Percentiles rank a stretch among this genome's conserved stretches.
These are phyloP conservation scores for Myiotriccus ornatus DNA, from an alignment of 2,797 vertebrate genomes.

Conservation along the genomic window DNA sequence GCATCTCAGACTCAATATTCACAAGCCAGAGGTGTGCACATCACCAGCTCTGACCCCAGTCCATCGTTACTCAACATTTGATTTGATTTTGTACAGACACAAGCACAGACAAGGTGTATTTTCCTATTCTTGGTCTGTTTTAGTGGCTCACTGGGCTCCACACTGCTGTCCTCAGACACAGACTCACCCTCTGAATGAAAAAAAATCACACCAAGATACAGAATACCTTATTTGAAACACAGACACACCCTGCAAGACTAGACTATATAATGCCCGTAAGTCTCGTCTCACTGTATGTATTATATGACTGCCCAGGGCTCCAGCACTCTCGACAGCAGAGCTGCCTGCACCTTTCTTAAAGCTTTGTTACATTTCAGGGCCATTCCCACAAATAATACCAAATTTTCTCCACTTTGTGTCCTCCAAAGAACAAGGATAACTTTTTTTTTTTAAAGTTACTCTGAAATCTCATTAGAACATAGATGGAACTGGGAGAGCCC, in stretches of 20 bases:
- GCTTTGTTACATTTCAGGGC: neutral
- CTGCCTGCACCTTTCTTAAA: neutral
- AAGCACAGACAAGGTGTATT: accelerated
- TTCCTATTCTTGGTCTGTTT: neutral
- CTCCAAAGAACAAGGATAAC: neutral
- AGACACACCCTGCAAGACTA: neutral
- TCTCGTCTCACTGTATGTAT: accelerated
- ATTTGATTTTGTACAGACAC: neutral
- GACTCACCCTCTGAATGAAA: neutral
- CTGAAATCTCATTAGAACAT: neutral
- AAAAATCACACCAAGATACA: neutral
- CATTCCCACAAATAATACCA: neutral
- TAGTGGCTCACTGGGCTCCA: neutral
- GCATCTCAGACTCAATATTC: neutral
- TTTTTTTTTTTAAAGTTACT: neutral
- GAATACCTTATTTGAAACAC: neutral
- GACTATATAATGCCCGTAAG: neutral
- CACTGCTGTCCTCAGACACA: neutral
- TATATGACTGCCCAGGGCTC: neutral
- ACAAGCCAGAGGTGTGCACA: neutral
- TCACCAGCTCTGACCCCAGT: neutral
- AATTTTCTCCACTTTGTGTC: neutral
- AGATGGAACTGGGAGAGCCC: neutral
- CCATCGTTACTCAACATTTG: accelerated
- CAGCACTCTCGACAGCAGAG: neutral